phyloP scores from a whole-genome alignment of 2,113 vertebrate genomes.

The Sinocyclocheilus anshuiensis region DNA sequence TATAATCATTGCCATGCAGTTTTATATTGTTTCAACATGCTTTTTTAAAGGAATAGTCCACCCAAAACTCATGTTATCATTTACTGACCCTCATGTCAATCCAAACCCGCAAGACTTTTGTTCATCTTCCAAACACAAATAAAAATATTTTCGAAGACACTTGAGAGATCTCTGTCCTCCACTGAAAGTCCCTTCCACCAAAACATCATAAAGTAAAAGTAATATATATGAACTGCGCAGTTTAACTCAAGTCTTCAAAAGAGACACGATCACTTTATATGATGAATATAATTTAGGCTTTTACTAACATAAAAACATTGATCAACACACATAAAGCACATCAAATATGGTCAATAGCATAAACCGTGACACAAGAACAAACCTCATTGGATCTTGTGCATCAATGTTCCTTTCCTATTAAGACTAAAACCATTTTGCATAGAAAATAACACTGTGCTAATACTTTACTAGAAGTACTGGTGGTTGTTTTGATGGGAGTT shows the following conservation, averaged over 20 bases:
- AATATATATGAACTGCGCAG: neutral
- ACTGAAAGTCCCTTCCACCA: neutral
- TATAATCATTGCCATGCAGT: neutral
- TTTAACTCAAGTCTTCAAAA: neutral
- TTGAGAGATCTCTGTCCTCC: neutral
- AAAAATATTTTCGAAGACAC: neutral
- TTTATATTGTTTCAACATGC: neutral
- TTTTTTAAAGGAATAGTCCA: neutral
- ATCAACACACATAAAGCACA: neutral
- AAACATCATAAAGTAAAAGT: neutral
- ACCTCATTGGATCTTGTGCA: no score
- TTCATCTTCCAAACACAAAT: neutral
- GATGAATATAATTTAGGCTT: neutral
- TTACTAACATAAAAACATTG: neutral
- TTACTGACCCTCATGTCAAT: neutral
- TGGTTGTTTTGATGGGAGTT: neutral
- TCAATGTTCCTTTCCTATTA: neutral
- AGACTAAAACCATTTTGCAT: neutral
- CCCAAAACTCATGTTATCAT: neutral
- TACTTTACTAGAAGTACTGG: neutral
- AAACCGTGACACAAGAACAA: no score
- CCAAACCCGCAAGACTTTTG: neutral
- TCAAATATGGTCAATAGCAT: no score
- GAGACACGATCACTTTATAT: neutral
- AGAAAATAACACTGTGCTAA: neutral